Base-by-base conservation (phyloP, 2,888 invertebrate species). In the Nowickia ferox region DNA sequence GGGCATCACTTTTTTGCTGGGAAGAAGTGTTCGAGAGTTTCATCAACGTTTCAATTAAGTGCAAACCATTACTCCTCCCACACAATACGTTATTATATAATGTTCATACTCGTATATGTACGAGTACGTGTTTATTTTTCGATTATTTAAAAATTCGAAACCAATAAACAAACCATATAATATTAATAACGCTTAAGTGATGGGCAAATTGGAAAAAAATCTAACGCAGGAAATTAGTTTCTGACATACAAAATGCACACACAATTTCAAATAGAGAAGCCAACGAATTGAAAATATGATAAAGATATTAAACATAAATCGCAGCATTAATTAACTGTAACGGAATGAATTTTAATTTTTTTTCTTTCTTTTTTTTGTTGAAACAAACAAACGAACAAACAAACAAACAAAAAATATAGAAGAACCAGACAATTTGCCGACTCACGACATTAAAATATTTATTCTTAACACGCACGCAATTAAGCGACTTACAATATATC, bases 151-250 rank as follows among this genome's bases (percentile, higher is more conserved):
- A 30, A 30, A 13, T 30, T 30, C 57, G 22, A 55, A 55, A 55
- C 13, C 44, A 65, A 9, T 48, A 75, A 63, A 63, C 1, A 59
- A 68, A 42, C 61, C 57, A 63, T 69, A 51, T 69, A 79, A 51
- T 69, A 79, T 84, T 84, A 84, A 84, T 84, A 79, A 75, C 75
- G 71, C 84, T 75, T 69, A 75, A 75, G 69, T 69, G 63, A 61
- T 42, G 61, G 48, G 17, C 55, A 46, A 75, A 59, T 48, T 48
- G 48, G 2, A 72, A 38, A 61, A 19, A 51, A 4, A 11, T 44
- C 40, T 46, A 15, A 61, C 48, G 38, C 40, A 55, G 10, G 19
- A n/a, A 66, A 68, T 40, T 68, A 44, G 40, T 69, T 48, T 55
- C 5, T 61, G 11, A 46, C 9, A 44, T 6, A 30, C 17, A 42